These are phyloP conservation scores for Galerucella pusilla DNA, from an alignment of 2,888 invertebrate genomes.

Conservation along the genomic window DNA sequence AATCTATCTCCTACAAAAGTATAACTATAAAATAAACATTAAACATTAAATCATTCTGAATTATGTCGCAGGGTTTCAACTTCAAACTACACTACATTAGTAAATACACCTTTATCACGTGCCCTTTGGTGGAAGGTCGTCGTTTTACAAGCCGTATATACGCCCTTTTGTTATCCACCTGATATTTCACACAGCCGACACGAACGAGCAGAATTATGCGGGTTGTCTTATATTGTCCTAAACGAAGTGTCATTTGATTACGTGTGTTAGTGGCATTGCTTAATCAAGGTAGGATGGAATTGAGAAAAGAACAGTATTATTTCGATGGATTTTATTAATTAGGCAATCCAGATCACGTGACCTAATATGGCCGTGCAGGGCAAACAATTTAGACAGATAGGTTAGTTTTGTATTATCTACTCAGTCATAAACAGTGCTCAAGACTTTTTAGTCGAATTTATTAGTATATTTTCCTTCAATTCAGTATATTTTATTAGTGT, in stretches of 20 bases:
- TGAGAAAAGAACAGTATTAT: no score
- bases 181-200: slow-evolving; percentile 40
- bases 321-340: no score
- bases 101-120: slow-evolving; percentile 24
- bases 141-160: slow-evolving; percentile 29
- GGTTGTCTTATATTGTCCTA: slow-evolving; percentile 16
- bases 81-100: slow-evolving; percentile 22
- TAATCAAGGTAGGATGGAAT: no score
- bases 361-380: no score
- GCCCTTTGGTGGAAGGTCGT: slow-evolving; percentile 31
- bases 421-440: no score
- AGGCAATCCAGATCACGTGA: no score
- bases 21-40: neutral
- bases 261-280: neutral
- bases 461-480: no score
- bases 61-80: slow-evolving; percentile 8
- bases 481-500: no score
- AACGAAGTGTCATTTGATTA: slow-evolving; percentile 21
- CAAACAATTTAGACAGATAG: no score
- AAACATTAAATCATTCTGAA: slow-evolving; percentile 11
- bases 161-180: slow-evolving; percentile 37
- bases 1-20: neutral
- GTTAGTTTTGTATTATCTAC: no score
- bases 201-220: slow-evolving; percentile 32
- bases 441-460: no score